Evolutionary conservation across 2,797 vertebrate genomes (phyloP), one percentile per base, ranked within the genome.

Genomic region (Gorsachius magnificus): DNA sequence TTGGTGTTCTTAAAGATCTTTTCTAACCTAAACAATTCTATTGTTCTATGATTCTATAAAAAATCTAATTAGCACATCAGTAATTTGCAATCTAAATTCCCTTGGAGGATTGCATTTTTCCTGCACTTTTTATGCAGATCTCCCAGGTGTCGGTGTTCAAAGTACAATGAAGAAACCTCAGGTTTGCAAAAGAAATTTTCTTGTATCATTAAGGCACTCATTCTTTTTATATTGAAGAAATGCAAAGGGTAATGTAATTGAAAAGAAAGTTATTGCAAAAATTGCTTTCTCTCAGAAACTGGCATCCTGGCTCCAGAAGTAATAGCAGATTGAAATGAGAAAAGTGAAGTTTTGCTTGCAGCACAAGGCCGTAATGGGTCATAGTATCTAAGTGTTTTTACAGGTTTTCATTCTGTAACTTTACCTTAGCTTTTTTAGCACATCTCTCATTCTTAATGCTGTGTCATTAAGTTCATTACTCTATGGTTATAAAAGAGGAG

Each of bases 31-130:
- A 53, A 29, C 26, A 6, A 54, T 54, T 31, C 53, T 29, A 16
- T 53, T 16, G 28, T 53, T 16, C 26, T 26, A 19, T 54, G 53
- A 26, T 54, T 31, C 29, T 31, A 12, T 72, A 90, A 76, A 18
- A 15, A 71, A 91, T 93, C 75, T 60, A 87, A 51, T 95, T 92
- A 97, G 56, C 22, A 72, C 29, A 68, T 89, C 79, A 89, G 41
- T 93, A 79, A 85, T 84, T 92, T 66, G n/a, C 76, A 88, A 14
- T 38, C 38, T 74, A 33, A 66, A 58, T 28, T 95, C 65, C 65
- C 84, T 89, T 3, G n/a, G 92, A 83, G n/a, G 33, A 22, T 19
- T 83, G 9, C 29, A 14, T 28, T 83, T 72, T 81, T 79, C n/a
- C 38, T 72, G 26, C 36, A 41, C 33, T 64, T 82, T 84, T 83